A percentile compares a stretch with the other conserved stretches of the same genome.
Evolutionary conservation across 2,797 vertebrate genomes (phyloP).

Genomic region (Poeciliopsis infans): DNA sequence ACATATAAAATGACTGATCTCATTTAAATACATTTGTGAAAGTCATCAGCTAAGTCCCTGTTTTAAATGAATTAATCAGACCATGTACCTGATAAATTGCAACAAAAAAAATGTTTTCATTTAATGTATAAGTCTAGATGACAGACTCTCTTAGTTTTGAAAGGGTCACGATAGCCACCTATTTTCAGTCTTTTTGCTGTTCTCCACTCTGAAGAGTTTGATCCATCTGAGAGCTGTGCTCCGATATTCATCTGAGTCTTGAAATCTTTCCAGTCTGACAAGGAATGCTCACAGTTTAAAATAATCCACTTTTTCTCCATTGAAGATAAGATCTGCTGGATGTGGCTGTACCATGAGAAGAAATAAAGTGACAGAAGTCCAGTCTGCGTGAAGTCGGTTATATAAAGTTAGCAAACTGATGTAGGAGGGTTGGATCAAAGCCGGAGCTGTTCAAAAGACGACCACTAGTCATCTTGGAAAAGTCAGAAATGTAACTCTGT

Average conservation of each 20-base stretch:
- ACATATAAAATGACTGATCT: neutral
- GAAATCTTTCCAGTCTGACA: neutral
- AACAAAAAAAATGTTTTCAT: neutral
- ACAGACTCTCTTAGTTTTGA: neutral
- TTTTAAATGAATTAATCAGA: neutral
- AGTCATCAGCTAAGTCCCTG: neutral
- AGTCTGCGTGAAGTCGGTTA: slow-evolving; percentile 1
- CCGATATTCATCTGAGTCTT: neutral
- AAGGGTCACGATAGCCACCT: neutral
- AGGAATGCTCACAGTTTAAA: slow-evolving; percentile 2
- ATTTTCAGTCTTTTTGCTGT: neutral
- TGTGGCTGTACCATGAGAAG: neutral
- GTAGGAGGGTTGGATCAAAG: slow-evolving; percentile 33
- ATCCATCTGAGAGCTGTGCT: neutral
- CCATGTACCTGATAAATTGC: neutral
- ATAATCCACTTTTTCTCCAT: neutral
- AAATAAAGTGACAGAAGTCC: neutral
- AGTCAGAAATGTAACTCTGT: slow-evolving; percentile 21
- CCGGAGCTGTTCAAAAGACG: slow-evolving; percentile 36
- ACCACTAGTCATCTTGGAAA: slow-evolving; percentile 25
- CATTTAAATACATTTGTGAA: neutral
- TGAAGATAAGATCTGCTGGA: neutral
- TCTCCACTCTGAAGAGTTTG: neutral
- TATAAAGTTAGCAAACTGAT: slow-evolving; percentile 21
- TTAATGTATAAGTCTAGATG: neutral